Conservation (phyloP, 2,888 invertebrate species). For the Drosophila demipolita region DNA sequence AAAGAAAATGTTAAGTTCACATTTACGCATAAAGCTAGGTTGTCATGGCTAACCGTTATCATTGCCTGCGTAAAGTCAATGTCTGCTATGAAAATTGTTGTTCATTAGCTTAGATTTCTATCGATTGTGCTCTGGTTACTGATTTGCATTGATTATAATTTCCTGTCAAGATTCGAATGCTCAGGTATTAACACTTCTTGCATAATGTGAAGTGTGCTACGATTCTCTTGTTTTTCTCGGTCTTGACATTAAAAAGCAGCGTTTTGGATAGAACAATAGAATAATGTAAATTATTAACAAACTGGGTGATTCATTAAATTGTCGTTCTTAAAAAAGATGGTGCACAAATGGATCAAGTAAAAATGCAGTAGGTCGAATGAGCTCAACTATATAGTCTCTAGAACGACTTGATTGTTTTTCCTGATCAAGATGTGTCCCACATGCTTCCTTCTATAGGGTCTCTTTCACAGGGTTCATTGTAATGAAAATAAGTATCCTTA, state of each 20-base stretch:
- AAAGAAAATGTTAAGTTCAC: constrained; percentile 18
- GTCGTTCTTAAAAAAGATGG: no score
- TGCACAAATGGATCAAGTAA: neutral
- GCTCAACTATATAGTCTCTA: neutral
- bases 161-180: neutral
- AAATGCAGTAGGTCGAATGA: neutral
- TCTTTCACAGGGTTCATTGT: neutral
- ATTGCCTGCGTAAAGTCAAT: constrained; percentile 14
- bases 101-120: constrained; percentile 49
- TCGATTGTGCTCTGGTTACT: constrained; percentile 40
- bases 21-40: neutral
- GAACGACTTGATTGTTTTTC: neutral
- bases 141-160: constrained; percentile 54
- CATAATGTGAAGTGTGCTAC: neutral
- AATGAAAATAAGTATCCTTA: neutral
- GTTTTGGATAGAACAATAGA: neutral
- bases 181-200: neutral
- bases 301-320: neutral
- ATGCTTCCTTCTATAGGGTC: neutral
- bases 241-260: neutral
- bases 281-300: neutral
- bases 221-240: neutral
- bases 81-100: constrained; percentile 37
- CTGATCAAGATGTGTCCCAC: neutral
- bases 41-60: constrained; percentile 19